These are phyloP conservation scores for Conus ventricosus DNA, from an alignment of 1,140 invertebrate genomes.

Conservation along the genomic window DNA sequence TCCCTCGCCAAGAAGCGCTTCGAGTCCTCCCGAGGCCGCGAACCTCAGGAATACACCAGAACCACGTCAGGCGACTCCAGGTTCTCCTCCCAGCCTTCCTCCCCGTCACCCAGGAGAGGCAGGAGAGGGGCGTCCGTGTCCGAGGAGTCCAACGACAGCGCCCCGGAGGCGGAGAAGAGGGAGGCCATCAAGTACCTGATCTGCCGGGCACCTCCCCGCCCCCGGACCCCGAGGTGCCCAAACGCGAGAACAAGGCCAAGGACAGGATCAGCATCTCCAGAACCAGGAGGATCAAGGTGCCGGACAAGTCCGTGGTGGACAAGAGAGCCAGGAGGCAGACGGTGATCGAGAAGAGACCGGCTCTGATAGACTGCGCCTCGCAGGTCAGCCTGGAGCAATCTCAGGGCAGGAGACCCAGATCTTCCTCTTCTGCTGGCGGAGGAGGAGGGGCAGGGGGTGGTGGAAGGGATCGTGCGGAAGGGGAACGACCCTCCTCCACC, in stretches of 20 bases:
- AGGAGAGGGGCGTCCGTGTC: conserved; percentile 44
- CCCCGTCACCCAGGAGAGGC: conserved; percentile 23
- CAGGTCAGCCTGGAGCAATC: conserved; percentile 63
- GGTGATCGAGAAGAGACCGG: conserved; percentile 31
- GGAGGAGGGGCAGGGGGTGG: conserved; percentile 48
- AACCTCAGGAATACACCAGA: not conserved
- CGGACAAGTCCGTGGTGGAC: conserved; percentile 47
- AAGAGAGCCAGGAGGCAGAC: conserved; percentile 38
- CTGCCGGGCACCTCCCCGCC: conserved; percentile 69
- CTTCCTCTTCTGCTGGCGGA: conserved; percentile 36
- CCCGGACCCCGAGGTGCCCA: conserved; percentile 56
- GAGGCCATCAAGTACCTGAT: conserved; percentile 57
- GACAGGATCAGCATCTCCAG: conserved; percentile 56
- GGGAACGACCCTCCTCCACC: not conserved
- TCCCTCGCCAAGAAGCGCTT: conserved; percentile 51
- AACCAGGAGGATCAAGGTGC: conserved; percentile 59
- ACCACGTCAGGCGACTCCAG: not conserved
- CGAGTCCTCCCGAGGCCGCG: conserved; percentile 38
- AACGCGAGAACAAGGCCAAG: conserved; percentile 52
- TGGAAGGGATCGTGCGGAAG: conserved; percentile 16
- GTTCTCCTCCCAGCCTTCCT: not conserved
- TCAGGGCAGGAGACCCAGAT: conserved; percentile 42
- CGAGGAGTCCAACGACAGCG: conserved; percentile 65
- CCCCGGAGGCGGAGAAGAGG: conserved; percentile 67
- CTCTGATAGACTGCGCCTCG: conserved; percentile 54